Base-by-base conservation (phyloP, 2,888 invertebrate species). In the Drosophila prostipennis region DNA sequence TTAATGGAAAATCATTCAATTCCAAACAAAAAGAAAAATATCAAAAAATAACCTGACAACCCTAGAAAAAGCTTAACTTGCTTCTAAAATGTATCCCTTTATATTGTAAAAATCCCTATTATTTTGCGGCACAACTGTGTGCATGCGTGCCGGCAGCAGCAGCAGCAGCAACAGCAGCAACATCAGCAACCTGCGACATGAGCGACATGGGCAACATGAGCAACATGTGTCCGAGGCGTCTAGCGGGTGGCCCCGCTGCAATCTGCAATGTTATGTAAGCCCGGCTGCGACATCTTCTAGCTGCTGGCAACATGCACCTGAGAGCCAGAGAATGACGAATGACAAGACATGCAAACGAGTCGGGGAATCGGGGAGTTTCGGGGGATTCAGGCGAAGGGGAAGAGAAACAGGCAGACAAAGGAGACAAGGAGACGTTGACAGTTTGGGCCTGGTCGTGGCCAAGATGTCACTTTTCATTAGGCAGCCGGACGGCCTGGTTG, bases 381-480 rank as follows among this genome's bases (percentile, higher is more conserved):
- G n/a, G n/a, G n/a, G n/a, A n/a, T n/a, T n/a, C n/a, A n/a, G n/a
- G n/a, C n/a, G n/a, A n/a, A n/a, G n/a, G n/a, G n/a, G n/a, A n/a
- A n/a, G n/a, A 26, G 2, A 26, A 16, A 34, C 40, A 53, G 49
- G 61, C 53, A 55, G 61, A 61, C 70, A 61, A 69, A 69, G 43
- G 51, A 43, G 67, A 56, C 67, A 67, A 67, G 52, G 69, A 79
- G 80, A 81, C 84, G 86, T 84, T 82, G 84, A 87, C 81, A 80
- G 86, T 79, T 84, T 80, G 79, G 82, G 79, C 79, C 76, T 72
- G 72, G 74, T 74, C 90, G 84, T 90, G 90, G 90, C 89, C 89
- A 90, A 90, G 90, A 90, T 90, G 90, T 90, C 90, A 90, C 90
- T 88, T 90, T 89, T 89, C 89, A 90, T 90, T 90, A 90, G 82